Evolutionary conservation across 2,888 invertebrate species (phyloP).

Genomic region (Scrobipalpa atriplicella): DNA sequence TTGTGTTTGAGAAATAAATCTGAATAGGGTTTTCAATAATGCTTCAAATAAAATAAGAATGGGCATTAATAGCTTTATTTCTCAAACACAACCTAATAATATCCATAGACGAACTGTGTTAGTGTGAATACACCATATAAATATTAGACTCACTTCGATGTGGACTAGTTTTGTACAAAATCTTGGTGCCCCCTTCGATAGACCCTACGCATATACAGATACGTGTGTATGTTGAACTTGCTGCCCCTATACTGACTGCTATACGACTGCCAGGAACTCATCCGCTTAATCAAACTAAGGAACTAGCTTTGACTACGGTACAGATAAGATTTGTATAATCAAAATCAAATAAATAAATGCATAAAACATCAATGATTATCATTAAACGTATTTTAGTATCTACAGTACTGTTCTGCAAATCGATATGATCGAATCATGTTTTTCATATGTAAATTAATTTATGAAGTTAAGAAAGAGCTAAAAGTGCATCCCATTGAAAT

Average conservation of each 20-base stretch:
- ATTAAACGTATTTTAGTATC: no score
- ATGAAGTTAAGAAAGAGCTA: no score
- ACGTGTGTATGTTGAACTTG: not conserved
- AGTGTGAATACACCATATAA: conserved; percentile 25
- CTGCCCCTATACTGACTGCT: conserved; percentile 12
- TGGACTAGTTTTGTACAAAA: conserved; percentile 50
- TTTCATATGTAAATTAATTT: no score
- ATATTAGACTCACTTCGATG: conserved; percentile 51
- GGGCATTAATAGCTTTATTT: conserved; percentile 4
- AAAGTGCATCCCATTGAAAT: no score
- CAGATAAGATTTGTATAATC: no score
- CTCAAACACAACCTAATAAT: conserved; percentile 46
- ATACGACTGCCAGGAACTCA: conserved; percentile 2
- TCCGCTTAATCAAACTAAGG: no score
- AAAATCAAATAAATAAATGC: no score
- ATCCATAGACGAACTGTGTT: not conserved
- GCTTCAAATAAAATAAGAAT: not conserved
- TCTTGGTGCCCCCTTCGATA: conserved; percentile 33
- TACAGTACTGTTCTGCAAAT: no score
- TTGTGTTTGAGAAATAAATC: conserved; percentile 14
- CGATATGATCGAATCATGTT: no score
- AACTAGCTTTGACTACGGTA: no score
- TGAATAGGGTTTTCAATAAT: not conserved
- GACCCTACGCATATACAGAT: not conserved
- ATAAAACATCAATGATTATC: no score